Evolutionary conservation across 1,140 invertebrate species (phyloP), one percentile per base, ranked within the genome.

Genomic region (Drosophila grimshawi): DNA sequence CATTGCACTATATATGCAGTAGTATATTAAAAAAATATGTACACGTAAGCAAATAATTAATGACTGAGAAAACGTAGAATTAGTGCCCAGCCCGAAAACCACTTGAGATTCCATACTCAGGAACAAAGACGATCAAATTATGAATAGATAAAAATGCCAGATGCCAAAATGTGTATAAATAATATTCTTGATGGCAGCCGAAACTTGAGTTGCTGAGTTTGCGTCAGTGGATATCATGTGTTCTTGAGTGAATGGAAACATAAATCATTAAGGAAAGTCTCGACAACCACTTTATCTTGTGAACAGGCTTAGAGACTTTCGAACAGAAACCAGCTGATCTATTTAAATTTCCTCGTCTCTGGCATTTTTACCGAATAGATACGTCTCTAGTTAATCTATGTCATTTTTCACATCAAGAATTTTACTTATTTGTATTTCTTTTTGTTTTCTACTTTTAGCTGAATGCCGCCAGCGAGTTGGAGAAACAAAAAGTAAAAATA

Each of bases 401-500:
- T n/a, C 2, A 8, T 8, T 4, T 56, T 56, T 3, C 7, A 49
- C 7, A 46, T 27, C 5, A 29, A 6, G 5, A 2, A 33, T 10
- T 35, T 30, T 33, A 27, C 8, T 35, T 11, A 8, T 43, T 48
- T 29, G 30, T 10, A 56, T 39, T 19, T 60, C 63, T 27, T 10
- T 68, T 60, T 5, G n/a, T 49, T 2, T 41, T 56, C 5, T 8
- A 37, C 5, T 80, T 57, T 67, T 39, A 90, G 86, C 52, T 80
- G 11, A 80, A 63, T 56, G 66, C 73, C 29, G 66, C 62, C 5
- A 67, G 69, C 53, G 85, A 89, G 19, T 57, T 74, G 35, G 95
- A 95, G 73, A 95, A 95, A 83, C 93, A 93, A 59, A 95, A 94
- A 86, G 92, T 94, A 55, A 92, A 94, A 51, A 94, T 94, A 66